Conservation (phyloP, 1,140 invertebrate genomes). For the Leptopilina boulardi region DNA sequence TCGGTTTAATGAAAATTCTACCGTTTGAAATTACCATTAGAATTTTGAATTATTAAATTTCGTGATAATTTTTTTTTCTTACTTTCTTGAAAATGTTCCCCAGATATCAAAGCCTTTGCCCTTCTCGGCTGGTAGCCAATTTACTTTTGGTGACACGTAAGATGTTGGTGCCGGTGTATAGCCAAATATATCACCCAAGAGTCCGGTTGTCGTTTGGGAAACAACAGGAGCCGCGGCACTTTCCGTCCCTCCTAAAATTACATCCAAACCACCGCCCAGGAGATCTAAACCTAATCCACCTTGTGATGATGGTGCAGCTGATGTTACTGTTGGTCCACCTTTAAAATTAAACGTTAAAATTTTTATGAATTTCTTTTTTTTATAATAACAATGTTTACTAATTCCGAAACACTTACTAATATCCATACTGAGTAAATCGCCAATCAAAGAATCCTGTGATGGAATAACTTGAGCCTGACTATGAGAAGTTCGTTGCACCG, state of each 20-base stretch:
- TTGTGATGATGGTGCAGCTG: constrained; percentile 72
- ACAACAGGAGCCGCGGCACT: constrained; percentile 73
- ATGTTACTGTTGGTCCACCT: constrained; percentile 75
- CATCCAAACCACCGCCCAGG: constrained; percentile 79
- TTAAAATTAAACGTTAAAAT: not conserved
- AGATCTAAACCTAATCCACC: constrained; percentile 88
- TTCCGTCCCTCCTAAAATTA: constrained; percentile 66
- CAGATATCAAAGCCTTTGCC: constrained; percentile 98
- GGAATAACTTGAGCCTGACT: constrained; percentile 78
- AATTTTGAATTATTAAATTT: too few species aligned
- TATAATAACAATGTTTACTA: not conserved
- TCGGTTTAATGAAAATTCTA: constrained; percentile 17
- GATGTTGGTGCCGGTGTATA: constrained; percentile 81
- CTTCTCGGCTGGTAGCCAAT: constrained; percentile 95
- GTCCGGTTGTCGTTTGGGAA: constrained; percentile 79
- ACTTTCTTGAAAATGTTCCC: constrained; percentile 93
- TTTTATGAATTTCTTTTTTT: not conserved
- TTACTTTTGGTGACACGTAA: constrained; percentile 88
- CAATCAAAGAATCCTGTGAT: constrained; percentile 95
- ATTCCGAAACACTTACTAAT: constrained; percentile 79
- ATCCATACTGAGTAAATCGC: constrained; percentile 97
- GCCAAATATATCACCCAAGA: constrained; percentile 95
- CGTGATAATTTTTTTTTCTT: constrained; percentile 49
- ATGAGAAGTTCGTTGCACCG: constrained; percentile 62
- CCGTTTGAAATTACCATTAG: too few species aligned